Evolutionary conservation across 2,888 invertebrate species (phyloP).

Genomic region (Hesperia comma): DNA sequence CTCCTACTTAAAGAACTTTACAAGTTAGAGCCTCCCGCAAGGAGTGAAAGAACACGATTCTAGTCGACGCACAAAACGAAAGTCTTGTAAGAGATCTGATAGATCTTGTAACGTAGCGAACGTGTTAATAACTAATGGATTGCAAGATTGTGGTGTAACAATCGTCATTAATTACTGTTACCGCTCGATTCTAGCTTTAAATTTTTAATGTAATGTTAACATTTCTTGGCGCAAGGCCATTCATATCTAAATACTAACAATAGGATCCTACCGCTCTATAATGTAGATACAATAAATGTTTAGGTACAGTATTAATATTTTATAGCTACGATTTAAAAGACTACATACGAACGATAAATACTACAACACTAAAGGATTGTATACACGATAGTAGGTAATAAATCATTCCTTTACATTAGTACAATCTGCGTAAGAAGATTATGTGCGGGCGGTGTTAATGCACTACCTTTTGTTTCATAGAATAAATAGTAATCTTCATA

Average conservation of each 20-base stretch:
- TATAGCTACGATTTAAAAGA: slow-evolving; percentile 12
- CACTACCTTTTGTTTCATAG: slow-evolving; percentile 14
- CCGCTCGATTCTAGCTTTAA: background rate
- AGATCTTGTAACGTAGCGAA: no score
- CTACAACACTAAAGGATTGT: slow-evolving; percentile 13
- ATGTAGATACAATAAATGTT: slow-evolving; percentile 1
- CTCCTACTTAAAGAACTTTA: no score
- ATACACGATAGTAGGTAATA: slow-evolving; percentile 23
- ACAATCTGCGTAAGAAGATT: slow-evolving; percentile 21
- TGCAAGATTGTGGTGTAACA: background rate
- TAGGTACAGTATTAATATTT: background rate
- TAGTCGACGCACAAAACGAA: no score
- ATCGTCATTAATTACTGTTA: background rate
- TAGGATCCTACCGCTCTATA: background rate
- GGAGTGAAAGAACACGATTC: no score
- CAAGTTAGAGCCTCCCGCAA: no score
- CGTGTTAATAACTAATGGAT: no score
- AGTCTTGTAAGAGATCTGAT: no score
- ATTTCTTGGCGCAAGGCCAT: slow-evolving; percentile 13
- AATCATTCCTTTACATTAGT: slow-evolving; percentile 28
- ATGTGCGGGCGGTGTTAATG: slow-evolving; percentile 12
- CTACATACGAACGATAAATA: slow-evolving; percentile 20
- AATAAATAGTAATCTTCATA: background rate
- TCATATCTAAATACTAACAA: slow-evolving; percentile 9
- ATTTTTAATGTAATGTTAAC: slow-evolving; percentile 10